Percentiles rank a stretch among this genome's conserved stretches.
Conservation (phyloP, 2,888 invertebrate genomes). For the Cosmia trapezina region DNA sequence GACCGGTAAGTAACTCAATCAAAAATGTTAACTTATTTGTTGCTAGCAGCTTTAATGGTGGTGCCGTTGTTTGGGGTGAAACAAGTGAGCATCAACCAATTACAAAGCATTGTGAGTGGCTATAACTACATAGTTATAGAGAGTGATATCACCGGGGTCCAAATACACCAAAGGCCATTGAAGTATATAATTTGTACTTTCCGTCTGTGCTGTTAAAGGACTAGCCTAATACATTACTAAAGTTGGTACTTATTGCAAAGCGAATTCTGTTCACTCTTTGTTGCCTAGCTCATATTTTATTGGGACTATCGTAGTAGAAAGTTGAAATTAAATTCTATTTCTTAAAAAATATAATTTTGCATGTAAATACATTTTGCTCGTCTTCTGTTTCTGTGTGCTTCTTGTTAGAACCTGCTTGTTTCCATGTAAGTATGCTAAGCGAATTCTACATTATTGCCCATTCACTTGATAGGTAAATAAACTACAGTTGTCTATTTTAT, state of each 20-base stretch:
- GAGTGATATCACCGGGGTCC: neutral
- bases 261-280: constrained; percentile 37
- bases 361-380: constrained; percentile 9
- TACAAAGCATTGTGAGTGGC: too few species aligned
- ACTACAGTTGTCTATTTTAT: constrained; percentile 31
- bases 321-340: constrained; percentile 21
- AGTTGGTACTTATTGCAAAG: constrained; percentile 37
- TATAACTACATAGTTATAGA: too few species aligned
- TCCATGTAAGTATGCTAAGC: constrained; percentile 51
- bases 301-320: constrained; percentile 9
- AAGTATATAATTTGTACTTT: neutral
- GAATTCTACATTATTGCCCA: constrained; percentile 48
- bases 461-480: constrained; percentile 37
- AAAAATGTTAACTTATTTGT: neutral
- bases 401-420: constrained; percentile 9
- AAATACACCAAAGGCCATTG: neutral
- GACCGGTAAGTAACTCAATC: constrained; percentile 76
- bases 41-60: neutral
- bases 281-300: constrained; percentile 35
- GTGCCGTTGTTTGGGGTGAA: neutral
- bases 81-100: neutral
- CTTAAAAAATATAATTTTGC: constrained; percentile 7
- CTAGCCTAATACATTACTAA: neutral
- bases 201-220: neutral
- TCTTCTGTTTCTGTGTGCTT: constrained; percentile 5